Conservation (phyloP, 2,888 invertebrate species). For the Synanthedon andrenaeformis region DNA sequence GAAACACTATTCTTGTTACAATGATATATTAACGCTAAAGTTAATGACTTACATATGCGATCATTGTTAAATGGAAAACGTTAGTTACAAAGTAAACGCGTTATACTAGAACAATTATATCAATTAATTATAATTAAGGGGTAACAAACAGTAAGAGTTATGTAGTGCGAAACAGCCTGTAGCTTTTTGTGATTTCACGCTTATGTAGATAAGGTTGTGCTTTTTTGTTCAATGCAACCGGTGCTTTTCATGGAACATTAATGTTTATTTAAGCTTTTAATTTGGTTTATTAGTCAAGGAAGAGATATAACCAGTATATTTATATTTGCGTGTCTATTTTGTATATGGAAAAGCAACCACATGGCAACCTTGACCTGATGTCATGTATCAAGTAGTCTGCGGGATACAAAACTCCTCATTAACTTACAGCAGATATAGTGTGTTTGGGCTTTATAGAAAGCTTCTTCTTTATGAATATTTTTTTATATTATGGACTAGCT, state of each 20-base stretch:
- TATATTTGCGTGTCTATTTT: too few species aligned
- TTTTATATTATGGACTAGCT: too few species aligned
- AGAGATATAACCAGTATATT: too few species aligned
- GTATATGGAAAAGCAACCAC: too few species aligned
- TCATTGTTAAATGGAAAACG: background rate
- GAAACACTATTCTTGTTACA: background rate
- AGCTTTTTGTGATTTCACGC: conserved; percentile 5
- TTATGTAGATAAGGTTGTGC: background rate
- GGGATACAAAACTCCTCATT: too few species aligned
- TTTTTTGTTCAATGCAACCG: background rate
- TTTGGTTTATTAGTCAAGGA: background rate
- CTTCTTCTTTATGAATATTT: too few species aligned
- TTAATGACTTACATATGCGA: background rate
- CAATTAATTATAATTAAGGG: conserved; percentile 32
- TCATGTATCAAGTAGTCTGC: too few species aligned
- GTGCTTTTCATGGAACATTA: background rate
- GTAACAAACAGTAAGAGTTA: conserved; percentile 15
- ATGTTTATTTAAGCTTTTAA: background rate
- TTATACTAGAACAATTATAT: conserved; percentile 22
- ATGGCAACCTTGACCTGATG: too few species aligned
- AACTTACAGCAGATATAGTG: too few species aligned
- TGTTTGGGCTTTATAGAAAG: too few species aligned
- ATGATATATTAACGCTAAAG: background rate
- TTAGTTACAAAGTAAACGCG: background rate
- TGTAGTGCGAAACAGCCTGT: conserved; percentile 14